Conservation (phyloP, 2,797 vertebrate species). For the Dermochelys coriacea region DNA sequence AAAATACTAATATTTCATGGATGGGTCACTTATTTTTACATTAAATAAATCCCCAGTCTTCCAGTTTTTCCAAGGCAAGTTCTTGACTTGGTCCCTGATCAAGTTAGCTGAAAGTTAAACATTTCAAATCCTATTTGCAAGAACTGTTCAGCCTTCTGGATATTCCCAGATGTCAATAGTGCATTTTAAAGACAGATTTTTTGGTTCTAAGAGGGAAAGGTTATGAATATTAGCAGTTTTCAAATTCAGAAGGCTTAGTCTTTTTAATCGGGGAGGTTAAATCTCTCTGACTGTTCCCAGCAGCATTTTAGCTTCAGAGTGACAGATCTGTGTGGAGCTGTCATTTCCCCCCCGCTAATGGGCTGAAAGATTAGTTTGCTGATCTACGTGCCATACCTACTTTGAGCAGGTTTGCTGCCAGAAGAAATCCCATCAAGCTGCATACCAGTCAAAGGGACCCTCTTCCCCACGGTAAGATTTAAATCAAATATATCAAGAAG, state of each 20-base stretch:
- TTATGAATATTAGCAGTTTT: slow-evolving; percentile 45
- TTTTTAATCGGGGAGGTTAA: not conserved
- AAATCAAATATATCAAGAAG: not conserved
- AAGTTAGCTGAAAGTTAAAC: not conserved
- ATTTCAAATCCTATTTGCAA: slow-evolving; percentile 47
- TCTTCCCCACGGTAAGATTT: not conserved
- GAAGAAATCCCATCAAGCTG: not conserved
- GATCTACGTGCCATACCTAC: not conserved
- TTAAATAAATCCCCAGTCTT: not conserved
- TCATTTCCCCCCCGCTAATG: not conserved
- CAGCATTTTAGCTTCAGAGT: not conserved
- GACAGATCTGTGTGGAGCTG: not conserved
- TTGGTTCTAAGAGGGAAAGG: slow-evolving; percentile 42
- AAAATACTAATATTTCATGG: not conserved
- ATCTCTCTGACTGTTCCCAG: not conserved
- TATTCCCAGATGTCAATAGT: not conserved
- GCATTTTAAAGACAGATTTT: slow-evolving; percentile 26
- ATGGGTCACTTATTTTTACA: not conserved
- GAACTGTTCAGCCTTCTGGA: not conserved
- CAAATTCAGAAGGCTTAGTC: slow-evolving; percentile 33
- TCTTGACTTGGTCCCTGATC: not conserved
- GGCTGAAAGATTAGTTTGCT: not conserved
- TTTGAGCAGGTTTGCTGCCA: fast-evolving
- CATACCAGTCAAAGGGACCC: not conserved
- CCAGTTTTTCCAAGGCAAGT: fast-evolving